phyloP scores from a whole-genome alignment of 2,113 vertebrate genomes.

The Murina feae region DNA sequence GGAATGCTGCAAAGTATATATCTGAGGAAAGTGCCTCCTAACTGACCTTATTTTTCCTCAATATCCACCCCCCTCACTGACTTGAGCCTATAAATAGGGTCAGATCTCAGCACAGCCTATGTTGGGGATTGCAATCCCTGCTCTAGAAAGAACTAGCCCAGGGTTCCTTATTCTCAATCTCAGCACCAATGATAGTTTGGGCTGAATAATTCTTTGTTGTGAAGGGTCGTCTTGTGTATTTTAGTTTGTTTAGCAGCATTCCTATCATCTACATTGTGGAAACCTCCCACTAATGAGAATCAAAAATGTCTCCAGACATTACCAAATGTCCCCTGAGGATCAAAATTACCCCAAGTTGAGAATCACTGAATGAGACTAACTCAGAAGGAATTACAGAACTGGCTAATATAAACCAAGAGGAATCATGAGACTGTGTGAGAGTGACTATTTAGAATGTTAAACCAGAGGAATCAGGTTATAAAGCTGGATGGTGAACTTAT shows the following conservation, averaged over 20 bases:
- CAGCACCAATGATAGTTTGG: background rate
- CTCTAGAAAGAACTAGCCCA: background rate
- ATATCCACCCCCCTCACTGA: background rate
- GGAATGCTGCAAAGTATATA: background rate
- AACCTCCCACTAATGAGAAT: background rate
- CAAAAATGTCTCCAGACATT: background rate
- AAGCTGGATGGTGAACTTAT: background rate
- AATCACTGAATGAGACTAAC: background rate
- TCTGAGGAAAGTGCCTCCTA: background rate
- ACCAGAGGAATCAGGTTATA: background rate
- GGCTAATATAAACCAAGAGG: background rate
- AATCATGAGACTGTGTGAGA: background rate
- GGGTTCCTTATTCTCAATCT: background rate
- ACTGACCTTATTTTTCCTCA: background rate
- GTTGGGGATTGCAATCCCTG: background rate
- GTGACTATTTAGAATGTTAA: background rate
- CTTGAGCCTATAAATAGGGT: background rate
- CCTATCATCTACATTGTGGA: background rate
- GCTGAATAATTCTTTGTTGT: background rate
- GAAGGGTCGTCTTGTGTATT: background rate
- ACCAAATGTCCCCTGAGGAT: background rate
- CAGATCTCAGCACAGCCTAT: background rate
- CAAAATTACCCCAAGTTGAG: background rate
- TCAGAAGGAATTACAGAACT: background rate
- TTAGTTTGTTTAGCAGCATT: background rate